Conservation (phyloP, 2,888 invertebrate species). For the Azorinus chamasolen region DNA sequence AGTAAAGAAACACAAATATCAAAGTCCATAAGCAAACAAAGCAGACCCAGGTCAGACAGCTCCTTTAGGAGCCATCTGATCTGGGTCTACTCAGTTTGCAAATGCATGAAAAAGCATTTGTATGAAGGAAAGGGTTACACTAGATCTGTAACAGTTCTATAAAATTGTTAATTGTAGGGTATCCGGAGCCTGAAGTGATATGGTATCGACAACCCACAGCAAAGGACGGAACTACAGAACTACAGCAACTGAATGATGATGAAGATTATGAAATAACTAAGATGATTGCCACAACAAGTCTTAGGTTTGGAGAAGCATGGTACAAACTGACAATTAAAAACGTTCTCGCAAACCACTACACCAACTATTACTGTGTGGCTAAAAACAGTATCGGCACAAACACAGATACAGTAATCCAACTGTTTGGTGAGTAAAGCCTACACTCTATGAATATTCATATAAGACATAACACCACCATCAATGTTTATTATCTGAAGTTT, state of each 20-base stretch:
- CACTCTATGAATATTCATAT: no score
- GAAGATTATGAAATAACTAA: slow-evolving; percentile 83
- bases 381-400: slow-evolving; percentile 76
- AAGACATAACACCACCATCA: no score
- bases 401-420: slow-evolving; percentile 65
- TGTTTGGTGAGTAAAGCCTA: slow-evolving; percentile 83
- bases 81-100: no score
- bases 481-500: no score
- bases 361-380: slow-evolving; percentile 82
- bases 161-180: no score
- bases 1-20: no score
- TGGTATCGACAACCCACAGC: slow-evolving; percentile 75
- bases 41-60: no score
- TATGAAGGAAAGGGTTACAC: no score
- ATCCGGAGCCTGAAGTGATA: slow-evolving; percentile 80
- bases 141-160: no score
- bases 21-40: no score
- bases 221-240: slow-evolving; percentile 54
- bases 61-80: no score
- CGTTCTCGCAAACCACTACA: slow-evolving; percentile 83
- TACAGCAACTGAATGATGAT: slow-evolving; percentile 76
- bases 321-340: slow-evolving; percentile 84
- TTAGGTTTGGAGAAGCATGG: slow-evolving; percentile 81
- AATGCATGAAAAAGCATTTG: no score
- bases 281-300: slow-evolving; percentile 71